Evolutionary conservation across 2,888 invertebrate species (phyloP).

Genomic region (Eristalis pertinax): DNA sequence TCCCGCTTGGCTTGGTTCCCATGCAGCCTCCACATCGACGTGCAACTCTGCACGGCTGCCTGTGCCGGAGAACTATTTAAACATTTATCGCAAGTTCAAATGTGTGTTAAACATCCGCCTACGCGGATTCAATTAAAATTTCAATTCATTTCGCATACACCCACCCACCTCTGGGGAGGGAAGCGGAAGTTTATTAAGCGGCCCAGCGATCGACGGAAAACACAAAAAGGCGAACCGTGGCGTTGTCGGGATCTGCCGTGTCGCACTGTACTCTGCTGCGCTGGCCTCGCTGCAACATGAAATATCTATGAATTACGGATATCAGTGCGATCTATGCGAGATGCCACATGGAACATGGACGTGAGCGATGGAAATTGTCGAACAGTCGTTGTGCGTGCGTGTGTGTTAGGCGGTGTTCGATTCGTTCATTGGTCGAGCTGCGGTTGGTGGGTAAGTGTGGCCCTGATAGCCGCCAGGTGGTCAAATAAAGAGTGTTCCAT

Average conservation of each 20-base stretch:
- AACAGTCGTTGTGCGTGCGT: conserved; percentile 6
- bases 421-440: not conserved
- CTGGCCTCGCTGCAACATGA: conserved; percentile 13
- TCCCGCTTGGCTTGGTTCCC: conserved; percentile 51
- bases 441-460: not conserved
- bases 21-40: not conserved
- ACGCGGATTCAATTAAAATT: conserved; percentile 71
- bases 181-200: conserved; percentile 62
- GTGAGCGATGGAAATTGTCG: conserved; percentile 16
- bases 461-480: not conserved
- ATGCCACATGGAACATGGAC: conserved; percentile 32
- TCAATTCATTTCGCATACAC: conserved; percentile 71
- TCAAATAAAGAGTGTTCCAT: not conserved
- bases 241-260: not conserved
- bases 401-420: not conserved
- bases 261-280: not conserved
- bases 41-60: too few species aligned
- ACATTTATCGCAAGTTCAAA: conserved; percentile 70
- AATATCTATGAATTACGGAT: conserved; percentile 26
- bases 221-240: not conserved
- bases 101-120: conserved; percentile 65
- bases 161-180: conserved; percentile 51
- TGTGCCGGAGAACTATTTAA: conserved; percentile 58
- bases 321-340: conserved; percentile 28
- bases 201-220: conserved; percentile 6